Conservation (phyloP, 2,797 vertebrate genomes). For the Brachymystax lenok region DNA sequence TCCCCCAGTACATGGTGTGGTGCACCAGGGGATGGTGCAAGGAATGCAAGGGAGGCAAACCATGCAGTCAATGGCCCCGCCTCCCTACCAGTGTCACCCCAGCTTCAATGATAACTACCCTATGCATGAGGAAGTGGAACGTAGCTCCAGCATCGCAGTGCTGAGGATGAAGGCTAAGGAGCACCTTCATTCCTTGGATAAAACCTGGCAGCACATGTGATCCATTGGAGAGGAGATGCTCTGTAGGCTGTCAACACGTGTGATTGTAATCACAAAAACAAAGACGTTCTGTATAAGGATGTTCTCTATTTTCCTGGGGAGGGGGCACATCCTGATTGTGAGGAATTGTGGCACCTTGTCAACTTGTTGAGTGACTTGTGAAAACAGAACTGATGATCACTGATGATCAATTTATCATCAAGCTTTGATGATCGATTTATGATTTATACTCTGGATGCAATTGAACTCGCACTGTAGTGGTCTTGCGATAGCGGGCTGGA, state of each 20-base stretch:
- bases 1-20: slow-evolving; percentile 46
- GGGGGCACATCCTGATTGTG: too few relatives aligned
- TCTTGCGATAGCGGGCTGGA: not conserved
- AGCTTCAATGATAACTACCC: slow-evolving; percentile 89
- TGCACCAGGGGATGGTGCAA: slow-evolving; percentile 75
- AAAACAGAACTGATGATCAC: slow-evolving; percentile 1
- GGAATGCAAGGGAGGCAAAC: slow-evolving; percentile 32
- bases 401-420: not conserved
- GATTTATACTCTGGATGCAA: not conserved
- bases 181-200: slow-evolving; percentile 92
- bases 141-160: slow-evolving; percentile 88
- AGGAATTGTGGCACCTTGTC: not conserved
- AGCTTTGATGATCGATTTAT: slow-evolving; percentile 8
- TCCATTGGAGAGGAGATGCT: not conserved
- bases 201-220: slow-evolving; percentile 94
- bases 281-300: not conserved
- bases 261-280: not conserved
- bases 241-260: not conserved
- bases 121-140: slow-evolving; percentile 83
- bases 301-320: not conserved
- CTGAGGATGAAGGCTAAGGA: slow-evolving; percentile 94
- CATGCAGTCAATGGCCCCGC: slow-evolving; percentile 85
- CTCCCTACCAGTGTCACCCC: slow-evolving; percentile 83
- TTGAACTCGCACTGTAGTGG: not conserved
- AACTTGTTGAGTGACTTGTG: slow-evolving; percentile 14